Evolutionary conservation across 2,797 vertebrate genomes (phyloP), one percentile per base, ranked within the genome.

Genomic region (Tragopan temminckii): DNA sequence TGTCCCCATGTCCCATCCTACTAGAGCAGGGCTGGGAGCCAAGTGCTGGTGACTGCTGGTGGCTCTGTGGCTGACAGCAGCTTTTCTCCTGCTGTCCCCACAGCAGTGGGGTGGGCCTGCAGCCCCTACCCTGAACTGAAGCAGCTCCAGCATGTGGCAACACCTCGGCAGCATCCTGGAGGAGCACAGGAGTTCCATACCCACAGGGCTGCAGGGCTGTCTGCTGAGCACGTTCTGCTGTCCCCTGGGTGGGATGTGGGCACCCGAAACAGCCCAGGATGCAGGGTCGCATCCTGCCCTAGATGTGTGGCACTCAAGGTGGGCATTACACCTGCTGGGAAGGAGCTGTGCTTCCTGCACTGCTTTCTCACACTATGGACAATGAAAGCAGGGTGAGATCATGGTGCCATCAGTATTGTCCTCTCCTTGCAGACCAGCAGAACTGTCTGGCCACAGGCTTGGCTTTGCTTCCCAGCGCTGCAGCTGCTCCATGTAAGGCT

Each of bases 341-440:
- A 64, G 29, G 38, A 48, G 52, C 29, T 24, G 46, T 14, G 10
- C 29, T 12, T 21, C 58, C 55, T 19, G 13, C 11, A 11, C 9
- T 21, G 5, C 43, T 70, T 31, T 5, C 46, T 85, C n/a, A 80
- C 64, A 6, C 43, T 10, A 2, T 0, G 23, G 55, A 12, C 25
- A 3, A 0, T 0, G 4, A 11, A 9, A 66, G 6, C 16, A 27
- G n/a, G 19, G 13, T 35, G 69, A 21, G 21, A 13, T 70, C 40
- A 9, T 0, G 0, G 25, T 45, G 36, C 4, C 59, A 48, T 1
- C 1, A 1, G 3, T 29, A 24, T 38, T 40, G 16, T 14, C 38
- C 31, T 18, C n/a, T 45, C 43, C 59, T 42, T 42, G 29, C 67
- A 86, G 77, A 2, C 14, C 61, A 64, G 62, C 40, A 53, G 33